phyloP scores from a whole-genome alignment of 2,888 invertebrate genomes.

The Morinoia aosen region DNA sequence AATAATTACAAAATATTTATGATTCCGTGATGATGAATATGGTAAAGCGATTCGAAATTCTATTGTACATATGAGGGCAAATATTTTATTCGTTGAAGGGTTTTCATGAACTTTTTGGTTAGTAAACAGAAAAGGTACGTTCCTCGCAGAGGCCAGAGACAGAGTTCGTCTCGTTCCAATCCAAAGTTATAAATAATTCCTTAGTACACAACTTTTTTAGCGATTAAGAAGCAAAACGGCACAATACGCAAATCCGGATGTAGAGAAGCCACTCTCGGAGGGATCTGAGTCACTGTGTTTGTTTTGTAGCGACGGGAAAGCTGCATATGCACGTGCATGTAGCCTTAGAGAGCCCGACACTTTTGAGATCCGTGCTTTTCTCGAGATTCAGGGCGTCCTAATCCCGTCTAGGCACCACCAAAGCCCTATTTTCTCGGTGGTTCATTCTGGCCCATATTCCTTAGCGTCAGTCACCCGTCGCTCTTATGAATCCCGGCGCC shows the following conservation, averaged over 20 bases:
- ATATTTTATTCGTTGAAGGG: not conserved
- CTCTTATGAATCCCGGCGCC: conserved; percentile 42
- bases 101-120: not conserved
- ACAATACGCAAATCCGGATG: conserved; percentile 12
- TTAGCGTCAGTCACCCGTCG: conserved; percentile 51
- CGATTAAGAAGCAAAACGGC: not conserved
- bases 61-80: not conserved
- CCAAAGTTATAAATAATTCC: not conserved
- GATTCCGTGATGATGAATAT: too few relatives aligned
- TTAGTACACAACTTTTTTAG: not conserved
- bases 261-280: not conserved
- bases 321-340: conserved; percentile 42
- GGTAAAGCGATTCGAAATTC: too few relatives aligned
- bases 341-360: conserved; percentile 12
- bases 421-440: conserved; percentile 48
- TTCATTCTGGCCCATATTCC: conserved; percentile 53
- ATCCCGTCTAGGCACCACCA: conserved; percentile 43
- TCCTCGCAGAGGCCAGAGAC: not conserved
- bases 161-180: not conserved
- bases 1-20: too few relatives aligned
- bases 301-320: not conserved
- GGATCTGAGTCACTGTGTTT: not conserved
- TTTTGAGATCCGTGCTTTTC: conserved; percentile 45
- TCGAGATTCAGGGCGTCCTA: conserved; percentile 31
- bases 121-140: not conserved